phyloP scores from a whole-genome alignment of 2,113 vertebrate genomes.

The Butorides virescens region DNA sequence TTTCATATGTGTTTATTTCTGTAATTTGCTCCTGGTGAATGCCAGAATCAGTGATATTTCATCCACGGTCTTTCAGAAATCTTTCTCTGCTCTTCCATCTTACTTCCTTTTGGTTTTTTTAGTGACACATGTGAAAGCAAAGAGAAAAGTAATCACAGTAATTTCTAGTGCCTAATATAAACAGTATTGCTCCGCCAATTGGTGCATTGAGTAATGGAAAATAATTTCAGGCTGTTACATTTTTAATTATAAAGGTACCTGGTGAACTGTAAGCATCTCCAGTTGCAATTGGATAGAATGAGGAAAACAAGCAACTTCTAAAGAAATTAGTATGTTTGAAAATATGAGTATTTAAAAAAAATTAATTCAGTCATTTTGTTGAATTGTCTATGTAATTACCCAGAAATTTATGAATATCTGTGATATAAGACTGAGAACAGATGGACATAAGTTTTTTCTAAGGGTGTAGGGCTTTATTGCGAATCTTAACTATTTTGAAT shows the following conservation, averaged over 20 bases:
- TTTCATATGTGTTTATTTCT: not conserved
- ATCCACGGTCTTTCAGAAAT: not conserved
- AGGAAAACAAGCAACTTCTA: not conserved
- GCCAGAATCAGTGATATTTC: not conserved
- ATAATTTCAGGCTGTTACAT: constrained; percentile 21
- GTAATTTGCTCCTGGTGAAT: not conserved
- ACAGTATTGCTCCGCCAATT: not conserved
- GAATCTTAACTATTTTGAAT: not conserved
- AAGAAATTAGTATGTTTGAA: not conserved
- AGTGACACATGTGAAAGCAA: not conserved
- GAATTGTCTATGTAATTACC: not conserved
- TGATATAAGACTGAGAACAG: not conserved
- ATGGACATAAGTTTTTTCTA: not conserved
- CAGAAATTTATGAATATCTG: not conserved
- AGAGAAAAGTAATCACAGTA: not conserved
- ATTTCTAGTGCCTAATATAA: constrained; percentile 23
- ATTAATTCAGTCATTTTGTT: not conserved
- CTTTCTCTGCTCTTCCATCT: not conserved
- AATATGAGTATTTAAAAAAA: not conserved
- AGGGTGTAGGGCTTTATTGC: not conserved
- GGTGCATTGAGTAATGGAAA: not conserved
- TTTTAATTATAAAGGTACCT: constrained; percentile 16
- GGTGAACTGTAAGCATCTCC: not conserved
- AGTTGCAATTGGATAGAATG: not conserved
- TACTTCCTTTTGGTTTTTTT: not conserved